Conservation (phyloP, 1,140 invertebrate genomes). For the Drosophila rhopaloa region DNA sequence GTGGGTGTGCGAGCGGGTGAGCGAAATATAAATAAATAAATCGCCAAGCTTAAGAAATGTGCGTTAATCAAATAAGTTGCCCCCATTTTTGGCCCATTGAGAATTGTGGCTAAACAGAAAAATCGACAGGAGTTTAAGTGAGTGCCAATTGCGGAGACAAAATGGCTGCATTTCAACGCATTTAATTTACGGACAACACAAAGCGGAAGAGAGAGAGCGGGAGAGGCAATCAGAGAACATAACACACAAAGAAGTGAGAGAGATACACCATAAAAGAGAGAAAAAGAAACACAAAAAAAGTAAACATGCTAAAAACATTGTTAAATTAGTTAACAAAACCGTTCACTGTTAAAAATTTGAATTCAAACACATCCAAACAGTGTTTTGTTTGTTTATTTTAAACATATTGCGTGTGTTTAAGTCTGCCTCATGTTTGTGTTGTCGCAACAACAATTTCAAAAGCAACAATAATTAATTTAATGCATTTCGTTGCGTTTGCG, state of each 20-base stretch:
- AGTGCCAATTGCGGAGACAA: constrained; percentile 77
- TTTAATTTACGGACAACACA: constrained; percentile 68
- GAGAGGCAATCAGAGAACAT: constrained; percentile 47
- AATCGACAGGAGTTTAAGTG: constrained; percentile 47
- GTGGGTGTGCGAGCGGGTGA: constrained; percentile 15
- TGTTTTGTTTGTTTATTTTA: constrained; percentile 8
- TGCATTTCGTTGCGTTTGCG: constrained; percentile 54
- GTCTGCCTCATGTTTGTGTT: neutral
- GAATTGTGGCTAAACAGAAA: constrained; percentile 33
- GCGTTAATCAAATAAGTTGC: constrained; percentile 15
- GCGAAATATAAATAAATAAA: constrained; percentile 27
- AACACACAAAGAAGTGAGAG: constrained; percentile 46
- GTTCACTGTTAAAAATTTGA: too few species aligned
- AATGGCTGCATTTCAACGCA: constrained; percentile 79
- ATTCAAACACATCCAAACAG: neutral
- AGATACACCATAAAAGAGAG: constrained; percentile 12
- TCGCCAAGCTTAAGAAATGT: constrained; percentile 17
- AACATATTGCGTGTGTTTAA: neutral
- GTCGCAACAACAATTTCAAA: neutral
- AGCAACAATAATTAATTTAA: constrained; percentile 36
- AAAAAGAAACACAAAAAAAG: constrained; percentile 16
- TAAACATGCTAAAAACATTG: constrained; percentile 42
- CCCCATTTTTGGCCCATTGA: constrained; percentile 14
- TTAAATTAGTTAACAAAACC: constrained; percentile 43
- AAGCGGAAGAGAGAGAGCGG: constrained; percentile 23